These are phyloP conservation scores for Calyptommatus sinebrachiatus DNA, from an alignment of 2,113 vertebrate genomes.

Conservation along the genomic window DNA sequence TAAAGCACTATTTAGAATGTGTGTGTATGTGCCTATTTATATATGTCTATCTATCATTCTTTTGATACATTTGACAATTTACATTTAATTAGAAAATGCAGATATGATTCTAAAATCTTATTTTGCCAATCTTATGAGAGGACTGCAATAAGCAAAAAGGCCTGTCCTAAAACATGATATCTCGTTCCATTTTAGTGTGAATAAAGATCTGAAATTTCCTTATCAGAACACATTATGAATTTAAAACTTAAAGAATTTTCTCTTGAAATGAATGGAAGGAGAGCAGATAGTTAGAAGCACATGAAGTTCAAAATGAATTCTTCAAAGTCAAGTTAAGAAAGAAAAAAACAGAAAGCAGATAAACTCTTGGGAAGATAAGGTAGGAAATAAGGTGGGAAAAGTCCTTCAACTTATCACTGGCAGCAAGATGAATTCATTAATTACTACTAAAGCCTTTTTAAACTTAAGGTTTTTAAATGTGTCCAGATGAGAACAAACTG, in stretches of 20 bases:
- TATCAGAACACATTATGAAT: conserved; percentile 37
- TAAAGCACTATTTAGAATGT: not conserved
- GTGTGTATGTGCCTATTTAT: no score
- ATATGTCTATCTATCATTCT: not conserved
- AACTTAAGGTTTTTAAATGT: conserved; percentile 30
- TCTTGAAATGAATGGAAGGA: conserved; percentile 2
- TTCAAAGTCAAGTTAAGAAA: not conserved
- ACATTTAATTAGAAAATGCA: not conserved
- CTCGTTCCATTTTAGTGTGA: conserved; percentile 43
- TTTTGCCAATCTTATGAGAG: not conserved
- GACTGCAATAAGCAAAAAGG: not conserved
- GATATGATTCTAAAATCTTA: not conserved
- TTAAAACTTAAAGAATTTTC: conserved; percentile 40
- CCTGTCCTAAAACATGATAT: conserved; percentile 14
- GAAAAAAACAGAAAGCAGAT: conserved; percentile 13
- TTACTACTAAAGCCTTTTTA: conserved; percentile 43
- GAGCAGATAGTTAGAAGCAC: conserved; percentile 21
- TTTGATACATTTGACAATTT: not conserved
- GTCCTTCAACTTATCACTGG: conserved; percentile 36
- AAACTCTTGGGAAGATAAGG: conserved; percentile 32
- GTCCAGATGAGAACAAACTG: not conserved
- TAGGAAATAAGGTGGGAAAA: conserved; percentile 4
- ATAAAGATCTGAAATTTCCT: conserved; percentile 38
- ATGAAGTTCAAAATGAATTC: conserved; percentile 43
- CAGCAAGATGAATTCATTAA: conserved; percentile 52